Evolutionary conservation across 2,888 invertebrate genomes (phyloP), one percentile per base, ranked within the genome.

Genomic region (Spisula subtruncata): DNA sequence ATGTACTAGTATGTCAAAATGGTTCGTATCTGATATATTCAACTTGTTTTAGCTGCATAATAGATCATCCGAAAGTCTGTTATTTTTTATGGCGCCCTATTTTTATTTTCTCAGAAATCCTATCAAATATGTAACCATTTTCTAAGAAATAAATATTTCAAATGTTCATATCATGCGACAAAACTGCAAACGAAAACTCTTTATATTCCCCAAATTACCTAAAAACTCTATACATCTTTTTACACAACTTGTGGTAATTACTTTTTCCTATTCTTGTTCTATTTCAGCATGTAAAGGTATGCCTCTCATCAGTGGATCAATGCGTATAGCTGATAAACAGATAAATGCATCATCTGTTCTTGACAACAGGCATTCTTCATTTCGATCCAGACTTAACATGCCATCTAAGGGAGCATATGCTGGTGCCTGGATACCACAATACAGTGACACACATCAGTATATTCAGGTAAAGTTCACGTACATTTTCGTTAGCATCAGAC

Each of bases 1-100:
- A 96, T 85, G 48, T 96, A 6, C 90, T 95, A 2, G 94, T 95
- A 0, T 95, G 95, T 86, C 92, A 93, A 14, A 90, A 92, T 85
- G 94, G 95, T 95, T 90, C 48, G 89, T 71, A 35, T 4, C 8
- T 41, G 8, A 60, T n/a, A n/a, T 56, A 20, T 18, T 56, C 16
- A 20, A 56, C 5, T n/a, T 56, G 18, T 20, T 56, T 2, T 54
- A 8, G 12, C 20, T 54, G 41, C n/a, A n/a, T n/a, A n/a, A n/a
- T n/a, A 41, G 41, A 41, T 41, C 2, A 41, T 41, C n/a, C 41
- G 41, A 41, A 41, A 41, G 2, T 5, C 41, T 41, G 4, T 2
- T 41, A 5, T 41, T 2, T 41, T 41, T 41, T 8, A 41, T 41
- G 41, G 8, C 8, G 41, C 41, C 41, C 2, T 41, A 41, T 41